Conservation (phyloP, 2,888 invertebrate species). For the Trachelus troglodyta region DNA sequence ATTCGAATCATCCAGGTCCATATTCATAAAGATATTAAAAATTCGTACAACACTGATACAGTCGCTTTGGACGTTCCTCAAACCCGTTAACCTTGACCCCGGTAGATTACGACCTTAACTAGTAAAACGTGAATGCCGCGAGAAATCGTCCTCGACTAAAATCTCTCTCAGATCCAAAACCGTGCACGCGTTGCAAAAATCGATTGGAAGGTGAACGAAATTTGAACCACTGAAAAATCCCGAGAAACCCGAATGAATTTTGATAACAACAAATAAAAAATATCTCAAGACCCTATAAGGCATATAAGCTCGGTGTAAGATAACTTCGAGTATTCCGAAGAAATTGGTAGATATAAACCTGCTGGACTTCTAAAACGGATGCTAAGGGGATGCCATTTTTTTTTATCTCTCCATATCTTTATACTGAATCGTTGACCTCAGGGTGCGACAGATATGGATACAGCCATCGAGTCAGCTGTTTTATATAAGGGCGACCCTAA, state of each 20-base stretch:
- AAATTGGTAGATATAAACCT: not conserved
- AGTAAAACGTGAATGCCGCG: not conserved
- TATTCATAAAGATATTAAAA: not conserved
- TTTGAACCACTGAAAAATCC: not conserved
- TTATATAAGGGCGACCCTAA: not conserved
- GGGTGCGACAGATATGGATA: not conserved
- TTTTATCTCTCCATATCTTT: not conserved
- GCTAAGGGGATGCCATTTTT: not conserved
- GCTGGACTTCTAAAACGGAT: not conserved
- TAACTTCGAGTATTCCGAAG: not conserved
- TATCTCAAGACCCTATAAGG: not conserved
- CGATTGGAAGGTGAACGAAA: not conserved
- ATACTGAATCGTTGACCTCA: not conserved
- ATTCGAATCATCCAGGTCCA: not conserved
- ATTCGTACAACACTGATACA: not conserved
- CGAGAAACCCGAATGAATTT: too few species aligned
- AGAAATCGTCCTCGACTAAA: not conserved
- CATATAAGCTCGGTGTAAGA: not conserved
- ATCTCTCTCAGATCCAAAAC: not conserved
- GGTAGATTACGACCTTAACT: not conserved
- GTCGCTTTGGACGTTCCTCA: not conserved
- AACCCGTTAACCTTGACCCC: not conserved
- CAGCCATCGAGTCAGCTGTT: not conserved
- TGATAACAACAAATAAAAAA: not conserved
- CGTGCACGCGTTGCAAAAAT: not conserved